Evolutionary conservation across 2,113 vertebrate species (phyloP).

Genomic region (Tragelaphus imberbis): DNA sequence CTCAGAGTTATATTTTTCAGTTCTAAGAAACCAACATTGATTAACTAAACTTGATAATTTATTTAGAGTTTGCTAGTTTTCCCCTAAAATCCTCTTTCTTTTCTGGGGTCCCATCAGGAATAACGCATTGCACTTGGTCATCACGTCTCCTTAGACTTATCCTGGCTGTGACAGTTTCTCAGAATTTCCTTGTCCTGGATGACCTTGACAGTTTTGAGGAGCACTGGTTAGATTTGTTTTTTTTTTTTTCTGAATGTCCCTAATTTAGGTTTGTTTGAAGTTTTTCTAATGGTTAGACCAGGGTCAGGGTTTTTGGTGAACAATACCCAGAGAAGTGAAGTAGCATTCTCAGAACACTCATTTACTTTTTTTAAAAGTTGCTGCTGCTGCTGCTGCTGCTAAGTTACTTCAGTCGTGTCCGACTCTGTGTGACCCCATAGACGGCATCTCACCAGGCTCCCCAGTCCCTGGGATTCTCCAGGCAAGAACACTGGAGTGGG

Average conservation of each 20-base stretch:
- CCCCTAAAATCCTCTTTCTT: background rate
- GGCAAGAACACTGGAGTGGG: too few relatives aligned
- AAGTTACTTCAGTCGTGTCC: too few relatives aligned
- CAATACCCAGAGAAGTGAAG: background rate
- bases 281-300: background rate
- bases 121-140: background rate
- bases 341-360: background rate
- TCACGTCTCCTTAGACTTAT: background rate
- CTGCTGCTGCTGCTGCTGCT: too few relatives aligned
- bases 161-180: background rate
- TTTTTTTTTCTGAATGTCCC: background rate
- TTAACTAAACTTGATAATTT: background rate
- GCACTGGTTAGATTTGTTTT: background rate
- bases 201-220: background rate
- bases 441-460: too few relatives aligned
- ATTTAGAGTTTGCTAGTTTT: background rate
- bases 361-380: constrained; percentile 2
- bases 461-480: too few relatives aligned
- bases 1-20: background rate
- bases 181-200: background rate
- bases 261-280: background rate
- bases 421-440: too few relatives aligned
- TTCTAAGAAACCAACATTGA: background rate
- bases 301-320: background rate
- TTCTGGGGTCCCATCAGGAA: background rate